phyloP scores from a whole-genome alignment of 2,113 vertebrate genomes.

The Mustela lutreola region DNA sequence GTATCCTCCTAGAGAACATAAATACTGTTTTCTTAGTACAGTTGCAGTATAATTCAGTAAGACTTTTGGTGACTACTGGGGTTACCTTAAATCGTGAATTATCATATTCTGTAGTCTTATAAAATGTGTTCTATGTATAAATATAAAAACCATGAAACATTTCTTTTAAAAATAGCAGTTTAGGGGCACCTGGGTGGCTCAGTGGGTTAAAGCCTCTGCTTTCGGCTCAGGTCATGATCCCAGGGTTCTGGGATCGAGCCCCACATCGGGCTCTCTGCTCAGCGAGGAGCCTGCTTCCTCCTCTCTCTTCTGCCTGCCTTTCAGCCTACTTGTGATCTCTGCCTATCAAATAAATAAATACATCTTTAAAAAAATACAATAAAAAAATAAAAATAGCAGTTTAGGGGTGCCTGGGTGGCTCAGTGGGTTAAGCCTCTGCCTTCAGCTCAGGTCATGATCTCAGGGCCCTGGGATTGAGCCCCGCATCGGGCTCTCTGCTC shows the following conservation, averaged over 20 bases:
- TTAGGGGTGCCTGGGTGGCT: background rate
- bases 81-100: conserved; percentile 87
- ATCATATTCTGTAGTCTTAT: conserved; percentile 87
- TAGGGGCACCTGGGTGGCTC: background rate
- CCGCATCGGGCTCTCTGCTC: too few species aligned
- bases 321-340: too few species aligned
- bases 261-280: too few species aligned
- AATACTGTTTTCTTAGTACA: conserved; percentile 88
- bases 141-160: conserved; percentile 89
- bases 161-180: conserved; percentile 86
- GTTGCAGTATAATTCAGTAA: conserved; percentile 92
- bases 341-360: too few species aligned
- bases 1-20: conserved; percentile 84
- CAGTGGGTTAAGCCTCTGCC: too few species aligned
- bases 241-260: too few species aligned
- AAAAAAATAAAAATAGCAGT: background rate
- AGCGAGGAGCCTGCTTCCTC: too few species aligned
- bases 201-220: too few species aligned
- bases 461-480: too few species aligned
- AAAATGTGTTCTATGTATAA: conserved; percentile 88
- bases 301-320: too few species aligned
- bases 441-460: too few species aligned
- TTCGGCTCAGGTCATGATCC: too few species aligned
- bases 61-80: conserved; percentile 91
- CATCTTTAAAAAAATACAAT: conserved; percentile 75